These are phyloP conservation scores for Muricea muricata DNA, from an alignment of 92 coral and sea anemone genomes.

Conservation along the genomic window DNA sequence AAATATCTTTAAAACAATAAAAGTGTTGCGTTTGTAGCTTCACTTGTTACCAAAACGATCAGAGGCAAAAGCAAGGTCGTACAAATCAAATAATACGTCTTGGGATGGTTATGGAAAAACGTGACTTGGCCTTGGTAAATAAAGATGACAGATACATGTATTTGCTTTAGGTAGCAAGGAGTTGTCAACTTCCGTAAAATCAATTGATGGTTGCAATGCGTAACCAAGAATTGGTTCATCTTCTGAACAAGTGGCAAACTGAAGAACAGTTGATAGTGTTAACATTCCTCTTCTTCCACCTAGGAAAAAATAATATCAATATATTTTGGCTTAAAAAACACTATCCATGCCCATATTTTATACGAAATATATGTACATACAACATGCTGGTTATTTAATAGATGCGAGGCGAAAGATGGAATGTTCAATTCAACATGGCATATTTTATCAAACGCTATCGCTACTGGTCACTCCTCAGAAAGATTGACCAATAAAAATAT, in stretches of 20 bases:
- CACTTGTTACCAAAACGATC: conserved; percentile 44
- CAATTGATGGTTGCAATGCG: conserved; percentile 38
- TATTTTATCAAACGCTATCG: too few species aligned
- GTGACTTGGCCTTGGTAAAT: conserved; percentile 34
- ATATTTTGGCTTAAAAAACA: background rate
- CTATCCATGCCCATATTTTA: background rate
- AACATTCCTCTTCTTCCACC: conserved; percentile 50
- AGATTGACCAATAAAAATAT: too few species aligned
- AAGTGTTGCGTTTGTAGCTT: too few species aligned
- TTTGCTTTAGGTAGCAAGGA: conserved; percentile 51
- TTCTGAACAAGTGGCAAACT: conserved; percentile 38
- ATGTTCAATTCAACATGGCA: too few species aligned
- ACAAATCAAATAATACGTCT: conserved; percentile 37
- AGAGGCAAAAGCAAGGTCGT: conserved; percentile 47
- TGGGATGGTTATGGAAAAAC: conserved; percentile 37
- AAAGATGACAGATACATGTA: conserved; percentile 38
- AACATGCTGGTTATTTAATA: background rate
- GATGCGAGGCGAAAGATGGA: background rate
- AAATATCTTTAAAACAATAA: too few species aligned
- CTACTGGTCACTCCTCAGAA: too few species aligned
- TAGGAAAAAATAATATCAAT: background rate
- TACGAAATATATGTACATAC: too few species aligned
- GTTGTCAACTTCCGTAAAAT: conserved; percentile 37
- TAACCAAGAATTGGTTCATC: conserved; percentile 46
- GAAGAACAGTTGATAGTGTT: conserved; percentile 37